A percentile compares a stretch with the other conserved stretches of the same genome.
Evolutionary conservation across 2,797 vertebrate species (phyloP).

Genomic region (Gambelia wislizenii): DNA sequence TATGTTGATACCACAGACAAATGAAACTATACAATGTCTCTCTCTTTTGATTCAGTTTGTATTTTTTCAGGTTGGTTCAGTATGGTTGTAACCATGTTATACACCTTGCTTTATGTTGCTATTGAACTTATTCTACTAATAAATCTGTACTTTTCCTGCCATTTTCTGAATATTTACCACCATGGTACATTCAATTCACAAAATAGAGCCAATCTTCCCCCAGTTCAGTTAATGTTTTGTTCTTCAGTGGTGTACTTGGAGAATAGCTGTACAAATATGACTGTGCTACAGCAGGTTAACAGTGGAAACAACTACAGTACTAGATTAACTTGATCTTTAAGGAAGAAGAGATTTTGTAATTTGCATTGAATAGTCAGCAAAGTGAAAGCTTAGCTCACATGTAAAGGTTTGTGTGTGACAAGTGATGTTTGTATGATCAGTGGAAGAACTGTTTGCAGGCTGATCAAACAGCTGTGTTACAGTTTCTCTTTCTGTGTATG

Average conservation of each 20-base stretch:
- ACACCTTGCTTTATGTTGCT: background rate
- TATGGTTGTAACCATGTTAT: background rate
- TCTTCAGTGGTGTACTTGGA: background rate
- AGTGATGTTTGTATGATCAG: background rate
- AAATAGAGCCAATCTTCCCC: background rate
- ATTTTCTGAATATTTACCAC: background rate
- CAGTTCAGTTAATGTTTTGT: background rate
- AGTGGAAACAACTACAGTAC: background rate
- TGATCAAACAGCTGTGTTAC: background rate
- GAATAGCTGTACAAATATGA: background rate
- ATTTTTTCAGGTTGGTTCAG: background rate
- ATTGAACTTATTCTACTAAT: background rate
- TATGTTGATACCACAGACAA: background rate
- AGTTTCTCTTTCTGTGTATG: background rate
- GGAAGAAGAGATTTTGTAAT: slow-evolving; percentile 3
- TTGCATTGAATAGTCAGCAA: background rate
- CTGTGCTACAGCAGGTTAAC: background rate
- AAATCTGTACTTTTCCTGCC: background rate
- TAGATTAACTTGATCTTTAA: background rate
- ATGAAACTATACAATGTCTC: background rate
- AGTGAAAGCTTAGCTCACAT: background rate
- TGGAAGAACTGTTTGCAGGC: background rate
- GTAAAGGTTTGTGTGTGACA: background rate
- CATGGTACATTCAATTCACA: background rate
- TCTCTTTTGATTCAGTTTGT: background rate